Evolutionary conservation across 2,888 invertebrate species (phyloP).

Genomic region (Athalia circularis): DNA sequence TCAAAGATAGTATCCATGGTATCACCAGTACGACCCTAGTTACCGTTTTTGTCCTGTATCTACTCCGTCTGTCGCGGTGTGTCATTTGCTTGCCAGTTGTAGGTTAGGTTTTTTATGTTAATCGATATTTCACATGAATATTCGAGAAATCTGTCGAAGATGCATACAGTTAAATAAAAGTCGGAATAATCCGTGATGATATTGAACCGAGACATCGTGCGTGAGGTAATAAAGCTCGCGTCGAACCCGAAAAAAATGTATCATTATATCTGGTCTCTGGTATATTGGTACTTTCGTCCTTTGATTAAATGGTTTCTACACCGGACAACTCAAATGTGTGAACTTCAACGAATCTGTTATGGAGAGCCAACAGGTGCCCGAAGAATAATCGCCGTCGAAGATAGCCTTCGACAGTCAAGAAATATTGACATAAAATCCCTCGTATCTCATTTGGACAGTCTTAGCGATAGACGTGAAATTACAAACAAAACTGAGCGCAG

Average conservation of each 20-base stretch:
- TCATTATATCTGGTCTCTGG: constrained; percentile 71
- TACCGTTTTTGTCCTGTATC: too few relatives aligned
- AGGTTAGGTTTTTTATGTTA: too few relatives aligned
- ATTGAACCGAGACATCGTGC: not conserved
- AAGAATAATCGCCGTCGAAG: constrained; percentile 85
- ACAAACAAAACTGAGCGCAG: constrained; percentile 73
- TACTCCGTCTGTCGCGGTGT: too few relatives aligned
- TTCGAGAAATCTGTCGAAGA: not conserved
- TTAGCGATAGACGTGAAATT: constrained; percentile 75
- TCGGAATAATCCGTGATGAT: constrained; percentile 4
- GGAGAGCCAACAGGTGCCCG: constrained; percentile 85
- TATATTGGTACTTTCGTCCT: constrained; percentile 86
- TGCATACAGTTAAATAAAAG: not conserved
- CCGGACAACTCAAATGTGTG: constrained; percentile 91
- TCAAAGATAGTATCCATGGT: too few relatives aligned
- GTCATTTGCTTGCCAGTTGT: too few relatives aligned
- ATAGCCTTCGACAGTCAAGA: constrained; percentile 83
- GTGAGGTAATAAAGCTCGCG: not conserved
- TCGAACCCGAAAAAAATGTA: constrained; percentile 60
- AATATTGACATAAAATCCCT: constrained; percentile 82
- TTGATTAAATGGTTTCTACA: constrained; percentile 93
- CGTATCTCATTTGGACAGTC: constrained; percentile 80
- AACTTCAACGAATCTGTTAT: constrained; percentile 94
- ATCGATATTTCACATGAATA: too few relatives aligned
- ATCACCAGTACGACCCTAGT: too few relatives aligned